A percentile compares a stretch with the other conserved stretches of the same genome.
Conservation (phyloP, 2,113 vertebrate genomes). For the Psittacus erithacus region DNA sequence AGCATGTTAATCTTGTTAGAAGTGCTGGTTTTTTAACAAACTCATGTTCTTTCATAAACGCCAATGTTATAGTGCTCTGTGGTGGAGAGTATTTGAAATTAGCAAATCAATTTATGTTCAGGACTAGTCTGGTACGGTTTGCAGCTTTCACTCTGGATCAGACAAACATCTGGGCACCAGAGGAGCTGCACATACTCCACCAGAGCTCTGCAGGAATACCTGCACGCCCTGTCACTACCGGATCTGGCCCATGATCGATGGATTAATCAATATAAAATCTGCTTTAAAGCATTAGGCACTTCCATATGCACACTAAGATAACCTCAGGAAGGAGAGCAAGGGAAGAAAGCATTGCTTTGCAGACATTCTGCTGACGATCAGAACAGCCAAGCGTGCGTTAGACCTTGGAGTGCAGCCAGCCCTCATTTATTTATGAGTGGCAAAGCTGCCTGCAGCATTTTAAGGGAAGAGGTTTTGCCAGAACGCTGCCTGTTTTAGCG, state of each 20-base stretch:
- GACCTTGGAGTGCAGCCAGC: neutral
- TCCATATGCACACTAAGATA: accelerated
- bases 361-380: neutral
- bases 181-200: neutral
- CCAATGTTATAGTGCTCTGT: accelerated
- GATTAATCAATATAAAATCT: neutral
- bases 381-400: neutral
- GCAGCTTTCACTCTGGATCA: neutral
- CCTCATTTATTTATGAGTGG: accelerated
- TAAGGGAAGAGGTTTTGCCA: neutral
- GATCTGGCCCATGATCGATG: accelerated
- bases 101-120: neutral
- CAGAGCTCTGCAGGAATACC: neutral
- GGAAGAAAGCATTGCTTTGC: neutral
- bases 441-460: neutral
- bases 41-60: neutral
- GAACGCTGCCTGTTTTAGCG: neutral
- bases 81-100: neutral
- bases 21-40: neutral
- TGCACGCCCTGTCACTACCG: accelerated
- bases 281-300: neutral
- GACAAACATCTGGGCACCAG: accelerated
- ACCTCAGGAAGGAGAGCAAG: neutral
- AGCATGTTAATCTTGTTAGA: constrained; percentile 21
- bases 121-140: too few relatives aligned